phyloP scores from a whole-genome alignment of 2,888 invertebrate genomes.

The Orgyia antiqua region DNA sequence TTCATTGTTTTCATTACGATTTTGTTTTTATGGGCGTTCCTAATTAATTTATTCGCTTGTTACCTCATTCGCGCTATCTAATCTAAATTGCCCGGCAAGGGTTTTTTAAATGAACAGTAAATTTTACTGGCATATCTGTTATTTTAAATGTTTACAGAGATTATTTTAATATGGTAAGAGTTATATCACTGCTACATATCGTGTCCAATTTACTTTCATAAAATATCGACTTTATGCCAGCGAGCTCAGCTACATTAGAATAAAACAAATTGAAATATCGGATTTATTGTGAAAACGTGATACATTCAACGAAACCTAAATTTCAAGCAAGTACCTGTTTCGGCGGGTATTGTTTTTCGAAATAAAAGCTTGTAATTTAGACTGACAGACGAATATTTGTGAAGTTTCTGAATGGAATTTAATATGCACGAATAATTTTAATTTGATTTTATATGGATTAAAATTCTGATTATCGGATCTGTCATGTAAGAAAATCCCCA shows the following conservation, averaged over 20 bases:
- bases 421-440: too few relatives aligned
- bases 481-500: too few relatives aligned
- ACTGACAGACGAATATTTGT: too few relatives aligned
- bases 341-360: conserved; percentile 16
- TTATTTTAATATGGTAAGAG: neutral
- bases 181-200: conserved; percentile 16
- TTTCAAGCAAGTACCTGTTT: conserved; percentile 29
- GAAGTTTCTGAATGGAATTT: too few relatives aligned
- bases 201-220: conserved; percentile 15
- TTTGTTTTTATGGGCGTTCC: conserved; percentile 10
- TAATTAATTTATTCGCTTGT: conserved; percentile 7
- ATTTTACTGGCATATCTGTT: neutral
- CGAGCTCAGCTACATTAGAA: conserved; percentile 19
- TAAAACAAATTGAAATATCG: conserved; percentile 20
- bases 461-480: too few relatives aligned
- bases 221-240: conserved; percentile 16
- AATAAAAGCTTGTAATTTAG: too few relatives aligned
- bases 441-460: too few relatives aligned
- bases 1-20: too few relatives aligned
- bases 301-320: conserved; percentile 28
- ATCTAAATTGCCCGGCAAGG: conserved; percentile 3
- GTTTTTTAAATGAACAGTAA: neutral
- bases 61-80: conserved; percentile 4
- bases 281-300: conserved; percentile 28
- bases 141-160: neutral